Conservation (phyloP, 35 echinoderm and acorn worm genomes). For the Chiridota heheva region DNA sequence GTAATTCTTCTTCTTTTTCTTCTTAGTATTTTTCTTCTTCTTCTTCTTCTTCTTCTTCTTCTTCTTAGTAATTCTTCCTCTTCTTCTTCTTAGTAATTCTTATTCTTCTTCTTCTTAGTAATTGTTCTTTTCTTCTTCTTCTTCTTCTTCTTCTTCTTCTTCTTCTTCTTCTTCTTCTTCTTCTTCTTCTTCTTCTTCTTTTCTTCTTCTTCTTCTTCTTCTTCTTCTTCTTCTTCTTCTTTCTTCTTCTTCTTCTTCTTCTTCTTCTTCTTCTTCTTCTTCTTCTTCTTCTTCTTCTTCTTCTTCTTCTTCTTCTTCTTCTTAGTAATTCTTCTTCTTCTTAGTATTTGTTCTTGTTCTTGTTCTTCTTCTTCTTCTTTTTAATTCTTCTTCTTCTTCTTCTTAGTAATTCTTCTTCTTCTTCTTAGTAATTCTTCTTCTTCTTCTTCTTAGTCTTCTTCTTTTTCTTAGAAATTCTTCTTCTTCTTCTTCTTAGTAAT, state of each 20-base stretch:
- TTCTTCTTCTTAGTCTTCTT: neutral
- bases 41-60: too few species aligned
- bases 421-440: too few species aligned
- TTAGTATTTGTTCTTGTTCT: neutral
- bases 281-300: neutral
- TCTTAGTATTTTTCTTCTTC: too few species aligned
- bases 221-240: slow-evolving; percentile 5
- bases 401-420: too few species aligned
- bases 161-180: neutral
- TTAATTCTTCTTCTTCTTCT: neutral
- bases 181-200: neutral
- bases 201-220: slow-evolving; percentile 9
- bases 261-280: neutral
- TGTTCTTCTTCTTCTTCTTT: neutral
- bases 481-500: too few species aligned
- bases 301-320: neutral
- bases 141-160: neutral
- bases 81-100: too few species aligned
- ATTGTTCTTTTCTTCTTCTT: too few species aligned
- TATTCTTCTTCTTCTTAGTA: too few species aligned
- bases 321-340: neutral
- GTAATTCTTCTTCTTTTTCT: too few species aligned
- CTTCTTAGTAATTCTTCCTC: too few species aligned
- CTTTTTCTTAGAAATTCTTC: neutral
- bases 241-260: neutral